These are phyloP conservation scores for Choloepus didactylus DNA, from an alignment of 2,797 vertebrate species.

Conservation along the genomic window DNA sequence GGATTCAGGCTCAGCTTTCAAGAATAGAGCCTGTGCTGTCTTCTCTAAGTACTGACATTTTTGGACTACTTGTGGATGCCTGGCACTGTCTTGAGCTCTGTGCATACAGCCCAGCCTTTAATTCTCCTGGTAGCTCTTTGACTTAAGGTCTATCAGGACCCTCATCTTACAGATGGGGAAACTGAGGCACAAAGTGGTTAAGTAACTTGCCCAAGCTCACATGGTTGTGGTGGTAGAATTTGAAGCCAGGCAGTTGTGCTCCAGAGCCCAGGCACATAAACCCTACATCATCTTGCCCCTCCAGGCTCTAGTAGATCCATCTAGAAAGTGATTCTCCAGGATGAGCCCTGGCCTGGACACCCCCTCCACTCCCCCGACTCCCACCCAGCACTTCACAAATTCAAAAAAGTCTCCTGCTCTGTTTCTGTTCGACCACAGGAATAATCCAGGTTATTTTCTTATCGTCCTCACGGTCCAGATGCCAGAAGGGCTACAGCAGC, in stretches of 20 bases:
- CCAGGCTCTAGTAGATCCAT: not conserved
- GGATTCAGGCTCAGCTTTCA: not conserved
- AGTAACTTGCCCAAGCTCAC: not conserved
- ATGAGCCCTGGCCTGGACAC: not conserved
- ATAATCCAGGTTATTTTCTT: conserved; percentile 23
- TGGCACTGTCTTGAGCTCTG: not conserved
- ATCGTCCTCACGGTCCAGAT: not conserved
- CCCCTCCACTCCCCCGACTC: not conserved
- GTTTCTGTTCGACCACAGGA: not conserved
- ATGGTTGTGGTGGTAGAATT: too few species aligned
- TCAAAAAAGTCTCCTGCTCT: not conserved
- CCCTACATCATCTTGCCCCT: not conserved
- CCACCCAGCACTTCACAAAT: not conserved
- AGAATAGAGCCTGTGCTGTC: not conserved
- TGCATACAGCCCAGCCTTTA: not conserved
- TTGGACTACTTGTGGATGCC: not conserved
- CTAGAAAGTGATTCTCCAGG: conserved; percentile 8
- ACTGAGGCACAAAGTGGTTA: not conserved
- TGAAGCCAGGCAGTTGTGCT: not conserved
- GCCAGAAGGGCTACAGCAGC: conserved; percentile 22
- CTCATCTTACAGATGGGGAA: not conserved
- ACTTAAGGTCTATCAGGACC: not conserved
- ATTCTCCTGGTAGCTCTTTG: not conserved
- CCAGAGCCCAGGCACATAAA: not conserved
- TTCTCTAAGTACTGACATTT: not conserved